These are phyloP conservation scores for Salpingus planirostris DNA, from an alignment of 2,888 invertebrate genomes.

Conservation along the genomic window DNA sequence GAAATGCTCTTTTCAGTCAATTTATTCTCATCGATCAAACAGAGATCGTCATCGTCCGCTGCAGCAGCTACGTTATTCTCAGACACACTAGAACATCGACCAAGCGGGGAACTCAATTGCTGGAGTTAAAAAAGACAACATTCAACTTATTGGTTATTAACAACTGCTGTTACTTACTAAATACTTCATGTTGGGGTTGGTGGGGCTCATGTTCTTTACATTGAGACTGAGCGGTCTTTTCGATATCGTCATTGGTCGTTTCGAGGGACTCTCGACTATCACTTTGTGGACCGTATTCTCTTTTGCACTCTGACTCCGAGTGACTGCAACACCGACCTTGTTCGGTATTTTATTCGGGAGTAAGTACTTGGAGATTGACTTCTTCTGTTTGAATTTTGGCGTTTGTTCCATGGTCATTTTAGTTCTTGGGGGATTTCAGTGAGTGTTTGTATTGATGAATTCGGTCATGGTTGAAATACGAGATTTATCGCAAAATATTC, in stretches of 20 bases:
- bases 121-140: background rate
- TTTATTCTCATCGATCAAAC: constrained; percentile 20
- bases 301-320: constrained; percentile 30
- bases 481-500: no score
- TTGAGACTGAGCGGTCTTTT: constrained; percentile 39
- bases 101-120: constrained; percentile 10
- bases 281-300: constrained; percentile 11
- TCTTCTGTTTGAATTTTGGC: constrained; percentile 31
- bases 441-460: no score
- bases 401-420: constrained; percentile 32
- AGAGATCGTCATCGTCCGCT: constrained; percentile 20
- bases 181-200: constrained; percentile 10
- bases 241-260: constrained; percentile 35
- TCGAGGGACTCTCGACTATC: constrained; percentile 23
- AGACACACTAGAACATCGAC: constrained; percentile 28
- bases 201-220: constrained; percentile 24
- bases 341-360: constrained; percentile 38
- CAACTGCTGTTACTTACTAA: constrained; percentile 7
- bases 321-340: constrained; percentile 36
- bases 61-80: constrained; percentile 29
- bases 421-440: no score
- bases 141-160: background rate
- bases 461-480: no score
- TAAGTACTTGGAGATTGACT: constrained; percentile 33
- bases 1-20: constrained; percentile 34